Conservation (phyloP, 2,888 invertebrate genomes). For the Anthoptus insignis region DNA sequence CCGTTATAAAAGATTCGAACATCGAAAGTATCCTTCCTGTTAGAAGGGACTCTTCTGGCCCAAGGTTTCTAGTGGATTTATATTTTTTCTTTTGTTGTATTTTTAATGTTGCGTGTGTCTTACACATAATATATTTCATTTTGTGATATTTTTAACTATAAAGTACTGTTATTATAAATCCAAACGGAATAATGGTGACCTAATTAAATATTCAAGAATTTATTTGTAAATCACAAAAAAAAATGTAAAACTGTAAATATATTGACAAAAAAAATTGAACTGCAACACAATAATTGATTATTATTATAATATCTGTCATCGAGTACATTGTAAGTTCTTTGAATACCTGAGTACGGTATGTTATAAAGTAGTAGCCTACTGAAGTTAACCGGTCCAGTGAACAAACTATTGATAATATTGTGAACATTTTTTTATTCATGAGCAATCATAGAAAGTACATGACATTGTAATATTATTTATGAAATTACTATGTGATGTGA, state of each 20-base stretch:
- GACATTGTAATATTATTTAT: constrained; percentile 88
- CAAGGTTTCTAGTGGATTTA: constrained; percentile 87
- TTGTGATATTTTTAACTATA: constrained; percentile 88
- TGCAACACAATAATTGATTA: constrained; percentile 86
- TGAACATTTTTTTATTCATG: constrained; percentile 86
- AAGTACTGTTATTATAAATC: constrained; percentile 87
- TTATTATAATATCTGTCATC: constrained; percentile 82
- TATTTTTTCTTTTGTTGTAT: constrained; percentile 86
- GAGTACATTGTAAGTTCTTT: constrained; percentile 85
- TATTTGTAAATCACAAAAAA: constrained; percentile 87
- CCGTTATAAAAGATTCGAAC: constrained; percentile 85
- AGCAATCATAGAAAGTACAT: constrained; percentile 86
- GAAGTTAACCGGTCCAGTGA: constrained; percentile 85
- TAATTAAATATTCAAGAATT: constrained; percentile 87
- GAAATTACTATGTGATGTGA: constrained; percentile 91
- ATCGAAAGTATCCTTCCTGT: constrained; percentile 88
- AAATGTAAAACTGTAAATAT: constrained; percentile 88
- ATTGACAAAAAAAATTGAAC: constrained; percentile 84
- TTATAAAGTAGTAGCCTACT: constrained; percentile 81
- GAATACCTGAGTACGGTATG: constrained; percentile 81
- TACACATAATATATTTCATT: constrained; percentile 88
- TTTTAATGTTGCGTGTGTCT: constrained; percentile 87
- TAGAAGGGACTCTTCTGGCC: constrained; percentile 86
- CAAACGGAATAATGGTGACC: constrained; percentile 86
- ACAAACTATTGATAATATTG: constrained; percentile 86